phyloP scores from a whole-genome alignment of 2,113 vertebrate species.

The Oophaga pumilio region DNA sequence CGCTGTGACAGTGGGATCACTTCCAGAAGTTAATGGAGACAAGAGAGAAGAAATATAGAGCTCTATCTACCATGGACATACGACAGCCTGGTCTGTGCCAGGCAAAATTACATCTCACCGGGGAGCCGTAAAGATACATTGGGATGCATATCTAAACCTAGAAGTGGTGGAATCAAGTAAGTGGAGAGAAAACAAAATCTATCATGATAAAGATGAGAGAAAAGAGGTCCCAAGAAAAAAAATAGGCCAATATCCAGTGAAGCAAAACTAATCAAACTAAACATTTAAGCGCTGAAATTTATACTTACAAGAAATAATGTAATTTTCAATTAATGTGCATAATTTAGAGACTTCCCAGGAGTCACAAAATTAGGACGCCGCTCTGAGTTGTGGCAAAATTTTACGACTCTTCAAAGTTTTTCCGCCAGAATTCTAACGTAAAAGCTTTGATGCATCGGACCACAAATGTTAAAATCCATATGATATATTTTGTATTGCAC shows the following conservation, averaged over 20 bases:
- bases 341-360: no score
- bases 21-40: conserved; percentile 49
- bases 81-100: conserved; percentile 26
- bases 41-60: conserved; percentile 11
- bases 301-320: neutral
- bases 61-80: conserved; percentile 21
- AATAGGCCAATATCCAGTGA: neutral
- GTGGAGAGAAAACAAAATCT: conserved; percentile 11
- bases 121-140: conserved; percentile 26
- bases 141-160: neutral
- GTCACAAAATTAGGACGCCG: no score
- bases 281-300: neutral
- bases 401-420: no score
- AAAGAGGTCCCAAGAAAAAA: neutral
- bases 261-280: neutral
- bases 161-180: neutral
- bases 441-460: no score
- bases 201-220: neutral
- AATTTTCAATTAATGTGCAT: neutral
- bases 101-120: conserved; percentile 34
- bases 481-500: no score
- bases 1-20: conserved; percentile 15
- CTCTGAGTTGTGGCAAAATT: no score
- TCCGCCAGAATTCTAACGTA: no score
- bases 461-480: no score